These are phyloP conservation scores for Trachurus trachurus DNA, from an alignment of 2,797 vertebrate genomes.

Conservation along the genomic window DNA sequence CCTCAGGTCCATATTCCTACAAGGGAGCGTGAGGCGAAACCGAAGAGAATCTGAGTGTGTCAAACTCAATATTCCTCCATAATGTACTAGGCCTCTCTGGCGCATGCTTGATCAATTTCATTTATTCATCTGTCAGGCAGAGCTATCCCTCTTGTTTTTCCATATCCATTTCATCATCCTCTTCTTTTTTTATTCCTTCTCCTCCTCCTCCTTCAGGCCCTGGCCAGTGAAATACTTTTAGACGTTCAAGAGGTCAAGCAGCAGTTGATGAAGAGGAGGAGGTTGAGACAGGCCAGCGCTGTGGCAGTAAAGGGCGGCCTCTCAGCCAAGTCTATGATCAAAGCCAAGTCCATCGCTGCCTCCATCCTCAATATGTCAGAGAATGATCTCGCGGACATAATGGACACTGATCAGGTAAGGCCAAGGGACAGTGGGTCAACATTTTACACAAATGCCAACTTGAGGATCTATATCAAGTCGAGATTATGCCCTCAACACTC, in stretches of 20 bases:
- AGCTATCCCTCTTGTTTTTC: constrained; percentile 80
- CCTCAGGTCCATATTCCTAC: constrained; percentile 80
- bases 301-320: constrained; percentile 73
- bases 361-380: constrained; percentile 95
- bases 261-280: constrained; percentile 86
- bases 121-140: constrained; percentile 83
- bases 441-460: constrained; percentile 53
- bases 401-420: constrained; percentile 91
- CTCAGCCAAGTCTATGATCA: constrained; percentile 89
- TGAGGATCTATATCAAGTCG: constrained; percentile 59
- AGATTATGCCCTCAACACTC: constrained; percentile 54
- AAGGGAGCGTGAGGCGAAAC: constrained; percentile 79
- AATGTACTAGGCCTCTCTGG: constrained; percentile 83
- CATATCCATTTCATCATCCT: constrained; percentile 79
- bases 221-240: constrained; percentile 89
- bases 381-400: constrained; percentile 90
- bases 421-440: constrained; percentile 48
- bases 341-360: constrained; percentile 91
- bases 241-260: constrained; percentile 87
- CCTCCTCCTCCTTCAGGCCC: constrained; percentile 82
- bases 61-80: constrained; percentile 87
- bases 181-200: constrained; percentile 66
- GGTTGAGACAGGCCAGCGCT: constrained; percentile 83
- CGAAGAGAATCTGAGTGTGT: constrained; percentile 82
- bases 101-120: constrained; percentile 85